A percentile compares a stretch with the other conserved stretches of the same genome.
Evolutionary conservation across 1,140 invertebrate species (phyloP).

Genomic region (Ptiloglossa arizonensis): DNA sequence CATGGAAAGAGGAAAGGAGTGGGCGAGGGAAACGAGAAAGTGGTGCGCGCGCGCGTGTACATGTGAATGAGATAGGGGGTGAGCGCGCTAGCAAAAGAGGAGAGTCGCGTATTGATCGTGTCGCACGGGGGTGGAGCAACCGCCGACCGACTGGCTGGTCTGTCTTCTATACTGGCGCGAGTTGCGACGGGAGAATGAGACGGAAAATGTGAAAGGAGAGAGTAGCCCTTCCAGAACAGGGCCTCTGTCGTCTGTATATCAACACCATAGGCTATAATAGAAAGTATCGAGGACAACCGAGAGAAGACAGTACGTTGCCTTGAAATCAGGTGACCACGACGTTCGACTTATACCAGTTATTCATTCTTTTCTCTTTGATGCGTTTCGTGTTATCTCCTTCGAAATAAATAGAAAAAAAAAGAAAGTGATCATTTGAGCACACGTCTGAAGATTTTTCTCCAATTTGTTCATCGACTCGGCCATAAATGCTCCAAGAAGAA

Average conservation of each 20-base stretch:
- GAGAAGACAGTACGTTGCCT: conserved; percentile 39
- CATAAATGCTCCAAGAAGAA: too few relatives aligned
- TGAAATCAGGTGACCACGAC: conserved; percentile 44
- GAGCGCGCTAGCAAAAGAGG: conserved; percentile 57
- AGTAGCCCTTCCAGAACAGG: conserved; percentile 36
- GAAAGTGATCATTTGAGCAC: conserved; percentile 8
- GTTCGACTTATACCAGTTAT: conserved; percentile 8
- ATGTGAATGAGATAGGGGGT: conserved; percentile 44
- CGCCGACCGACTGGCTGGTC: conserved; percentile 76
- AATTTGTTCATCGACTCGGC: too few relatives aligned
- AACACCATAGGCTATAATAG: conserved; percentile 47
- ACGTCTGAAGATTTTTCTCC: too few relatives aligned
- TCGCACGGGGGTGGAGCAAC: conserved; percentile 79
- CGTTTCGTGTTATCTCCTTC: neutral
- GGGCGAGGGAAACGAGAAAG: conserved; percentile 47
- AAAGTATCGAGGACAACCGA: conserved; percentile 39
- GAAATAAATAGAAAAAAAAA: neutral
- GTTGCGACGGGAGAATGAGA: conserved; percentile 54
- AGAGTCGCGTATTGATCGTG: conserved; percentile 78
- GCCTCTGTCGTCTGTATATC: conserved; percentile 47
- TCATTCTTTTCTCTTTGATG: neutral
- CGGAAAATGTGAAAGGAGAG: conserved; percentile 30
- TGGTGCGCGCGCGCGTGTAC: conserved; percentile 25
- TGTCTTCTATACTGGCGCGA: conserved; percentile 71
- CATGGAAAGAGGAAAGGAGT: conserved; percentile 36